These are phyloP conservation scores for Perca fluviatilis DNA, from an alignment of 2,113 vertebrate species.

Conservation along the genomic window DNA sequence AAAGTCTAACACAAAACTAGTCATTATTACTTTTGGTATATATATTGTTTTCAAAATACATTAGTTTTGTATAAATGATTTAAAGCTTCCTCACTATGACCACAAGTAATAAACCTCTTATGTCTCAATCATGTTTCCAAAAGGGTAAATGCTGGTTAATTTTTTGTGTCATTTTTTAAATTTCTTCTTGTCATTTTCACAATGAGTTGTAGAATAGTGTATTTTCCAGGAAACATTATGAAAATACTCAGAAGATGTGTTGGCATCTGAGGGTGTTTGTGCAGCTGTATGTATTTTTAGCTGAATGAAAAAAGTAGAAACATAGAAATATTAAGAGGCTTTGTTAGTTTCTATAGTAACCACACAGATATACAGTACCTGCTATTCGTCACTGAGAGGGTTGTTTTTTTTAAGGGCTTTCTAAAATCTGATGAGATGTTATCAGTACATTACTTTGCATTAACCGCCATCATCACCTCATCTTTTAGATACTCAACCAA, in stretches of 20 bases:
- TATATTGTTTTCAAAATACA: not conserved
- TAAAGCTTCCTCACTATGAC: not conserved
- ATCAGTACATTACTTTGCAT: conserved; percentile 7
- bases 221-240: conserved; percentile 9
- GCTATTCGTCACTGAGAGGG: not conserved
- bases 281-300: conserved; percentile 38
- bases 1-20: not conserved
- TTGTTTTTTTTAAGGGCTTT: not conserved
- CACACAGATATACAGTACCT: not conserved
- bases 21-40: not conserved
- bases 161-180: not conserved
- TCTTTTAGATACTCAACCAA: not conserved
- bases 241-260: not conserved
- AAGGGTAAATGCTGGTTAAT: not conserved
- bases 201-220: not conserved
- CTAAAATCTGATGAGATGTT: not conserved
- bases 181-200: not conserved
- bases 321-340: not conserved
- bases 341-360: conserved; percentile 36
- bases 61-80: not conserved
- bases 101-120: not conserved
- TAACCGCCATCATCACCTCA: conserved; percentile 14
- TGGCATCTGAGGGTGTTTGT: conserved; percentile 19
- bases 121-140: not conserved
- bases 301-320: not conserved